Conservation (phyloP, 2,113 vertebrate species). For the Plecotus auritus region DNA sequence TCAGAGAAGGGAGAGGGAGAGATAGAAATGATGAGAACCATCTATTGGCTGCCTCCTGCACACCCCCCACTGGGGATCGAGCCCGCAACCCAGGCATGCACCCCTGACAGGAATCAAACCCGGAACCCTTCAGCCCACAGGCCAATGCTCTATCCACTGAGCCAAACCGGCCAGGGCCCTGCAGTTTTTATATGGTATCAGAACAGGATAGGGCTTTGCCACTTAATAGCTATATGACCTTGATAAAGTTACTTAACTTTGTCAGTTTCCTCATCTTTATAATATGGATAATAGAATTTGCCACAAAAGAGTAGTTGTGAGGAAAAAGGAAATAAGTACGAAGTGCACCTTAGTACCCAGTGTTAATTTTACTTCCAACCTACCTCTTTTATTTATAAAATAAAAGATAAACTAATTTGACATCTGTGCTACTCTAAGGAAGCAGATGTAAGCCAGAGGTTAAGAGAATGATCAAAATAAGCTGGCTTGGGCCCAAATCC, state of each 20-base stretch:
- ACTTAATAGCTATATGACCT: background rate
- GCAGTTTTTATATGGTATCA: background rate
- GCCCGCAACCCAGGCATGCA: too few species aligned
- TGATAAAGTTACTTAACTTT: background rate
- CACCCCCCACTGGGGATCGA: too few species aligned
- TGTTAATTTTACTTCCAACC: constrained; percentile 17
- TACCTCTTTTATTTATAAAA: background rate
- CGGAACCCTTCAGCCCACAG: too few species aligned
- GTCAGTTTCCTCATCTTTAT: background rate
- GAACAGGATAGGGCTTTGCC: background rate
- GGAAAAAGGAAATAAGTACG: background rate
- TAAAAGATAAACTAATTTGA: background rate
- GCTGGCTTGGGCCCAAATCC: background rate
- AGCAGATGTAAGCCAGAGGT: background rate
- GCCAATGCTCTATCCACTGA: too few species aligned
- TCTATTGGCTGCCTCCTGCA: too few species aligned
- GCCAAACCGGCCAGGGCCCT: background rate
- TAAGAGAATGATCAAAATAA: background rate
- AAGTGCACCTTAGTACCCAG: background rate
- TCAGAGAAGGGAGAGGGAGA: too few species aligned
- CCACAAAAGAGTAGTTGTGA: background rate
- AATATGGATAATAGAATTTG: background rate
- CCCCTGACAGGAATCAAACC: too few species aligned
- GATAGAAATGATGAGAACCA: too few species aligned
- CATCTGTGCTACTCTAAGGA: background rate